phyloP scores from a whole-genome alignment of 2,888 invertebrate species.

The Trichogramma dendrolimi region DNA sequence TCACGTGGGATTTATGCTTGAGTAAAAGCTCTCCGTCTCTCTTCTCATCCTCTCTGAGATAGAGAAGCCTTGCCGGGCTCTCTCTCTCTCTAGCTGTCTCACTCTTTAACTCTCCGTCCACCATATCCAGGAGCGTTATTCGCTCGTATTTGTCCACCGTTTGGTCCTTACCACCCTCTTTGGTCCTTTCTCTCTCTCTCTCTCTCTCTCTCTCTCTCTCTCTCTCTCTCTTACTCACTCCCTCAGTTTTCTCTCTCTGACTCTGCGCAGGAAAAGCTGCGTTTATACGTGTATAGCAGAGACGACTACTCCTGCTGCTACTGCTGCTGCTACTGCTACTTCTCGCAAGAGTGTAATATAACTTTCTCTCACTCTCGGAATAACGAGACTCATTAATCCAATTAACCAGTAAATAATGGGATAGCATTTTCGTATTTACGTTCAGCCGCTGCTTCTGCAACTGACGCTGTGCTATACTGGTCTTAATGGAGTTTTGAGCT shows the following conservation, averaged over 20 bases:
- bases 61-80: slow-evolving; percentile 20
- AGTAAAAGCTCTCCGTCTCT: slow-evolving; percentile 30
- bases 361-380: slow-evolving; percentile 40
- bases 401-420: slow-evolving; percentile 54
- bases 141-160: slow-evolving; percentile 35
- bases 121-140: not conserved
- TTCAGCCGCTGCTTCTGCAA: slow-evolving; percentile 17
- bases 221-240: not conserved
- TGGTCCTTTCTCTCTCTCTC: slow-evolving; percentile 21
- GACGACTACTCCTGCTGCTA: too few relatives aligned
- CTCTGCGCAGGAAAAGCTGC: not conserved
- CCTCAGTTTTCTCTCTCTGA: not conserved
- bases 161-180: slow-evolving; percentile 29
- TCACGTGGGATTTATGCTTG: too few relatives aligned
- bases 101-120: not conserved
- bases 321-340: not conserved
- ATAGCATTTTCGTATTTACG: slow-evolving; percentile 53
- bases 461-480: slow-evolving; percentile 44
- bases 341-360: not conserved
- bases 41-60: slow-evolving; percentile 25
- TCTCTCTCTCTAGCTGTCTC: slow-evolving; percentile 31
- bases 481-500: slow-evolving; percentile 53
- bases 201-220: slow-evolving; percentile 19
- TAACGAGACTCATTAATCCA: slow-evolving; percentile 54
- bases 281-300: too few relatives aligned